Evolutionary conservation across 2,888 invertebrate species (phyloP), one percentile per base, ranked within the genome.

Genomic region (Chrysolina oricalcia): DNA sequence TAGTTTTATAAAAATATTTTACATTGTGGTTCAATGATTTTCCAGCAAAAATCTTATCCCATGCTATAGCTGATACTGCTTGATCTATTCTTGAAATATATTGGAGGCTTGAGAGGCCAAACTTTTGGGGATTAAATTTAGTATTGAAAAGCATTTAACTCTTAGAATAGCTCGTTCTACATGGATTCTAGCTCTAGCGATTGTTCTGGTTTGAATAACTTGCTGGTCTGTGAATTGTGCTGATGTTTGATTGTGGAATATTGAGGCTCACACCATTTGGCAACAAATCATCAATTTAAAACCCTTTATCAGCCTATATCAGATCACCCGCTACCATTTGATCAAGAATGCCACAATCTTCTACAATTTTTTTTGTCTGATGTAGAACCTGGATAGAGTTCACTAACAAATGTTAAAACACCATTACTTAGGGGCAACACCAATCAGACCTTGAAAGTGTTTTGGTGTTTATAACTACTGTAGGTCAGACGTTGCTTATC

Each of bases 361-460:
- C 17, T n/a, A 59, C 35, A 68, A 68, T 68, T 68, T 66, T n/a
- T 66, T 59, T 76, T 75, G 21, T 75, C 75, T 6, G 75, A 65
- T 9, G 63, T 63, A 13, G 72, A 75, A 15, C 76, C 71, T 40
- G 71, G 76, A 43, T 73, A 71, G 6, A 56, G 53, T 17, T 76
- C 23, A n/a, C n/a, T n/a, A n/a, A n/a, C n/a, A n/a, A n/a, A n/a
- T n/a, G n/a, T n/a, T n/a, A n/a, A n/a, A n/a, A n/a, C n/a, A n/a
- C n/a, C n/a, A n/a, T n/a, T n/a, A n/a, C n/a, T n/a, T n/a, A n/a
- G n/a, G n/a, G n/a, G n/a, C n/a, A n/a, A n/a, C n/a, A n/a, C n/a
- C n/a, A n/a, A n/a, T n/a, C n/a, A n/a, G 46, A 13, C n/a, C 46
- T 46, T 15, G 6, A 15, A n/a, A 46, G 15, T 46, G 35, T n/a